These are phyloP conservation scores for Prostheceraeus crozeri DNA, from an alignment of 2,888 invertebrate species.

Conservation along the genomic window DNA sequence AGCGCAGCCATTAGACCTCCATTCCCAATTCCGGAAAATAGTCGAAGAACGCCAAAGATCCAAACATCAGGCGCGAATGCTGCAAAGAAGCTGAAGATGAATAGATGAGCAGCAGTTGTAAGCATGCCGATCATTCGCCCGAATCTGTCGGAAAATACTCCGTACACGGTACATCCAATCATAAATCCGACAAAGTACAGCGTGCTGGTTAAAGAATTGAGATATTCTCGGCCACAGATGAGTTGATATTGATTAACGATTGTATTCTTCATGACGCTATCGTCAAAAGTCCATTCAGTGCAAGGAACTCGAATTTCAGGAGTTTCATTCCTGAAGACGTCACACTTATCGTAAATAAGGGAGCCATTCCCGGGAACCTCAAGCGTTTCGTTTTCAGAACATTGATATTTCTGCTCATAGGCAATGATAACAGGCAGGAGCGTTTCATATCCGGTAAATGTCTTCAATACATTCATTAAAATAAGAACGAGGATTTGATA, in stretches of 20 bases:
- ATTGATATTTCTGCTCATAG: slow-evolving; percentile 15
- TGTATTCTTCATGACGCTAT: neutral
- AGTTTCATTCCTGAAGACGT: too few species aligned
- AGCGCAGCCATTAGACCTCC: slow-evolving; percentile 26
- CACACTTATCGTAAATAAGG: too few species aligned
- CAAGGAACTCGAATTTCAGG: too few species aligned
- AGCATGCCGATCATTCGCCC: slow-evolving; percentile 23
- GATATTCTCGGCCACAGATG: slow-evolving; percentile 44
- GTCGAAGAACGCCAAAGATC: slow-evolving; percentile 7
- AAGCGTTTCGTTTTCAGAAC: neutral
- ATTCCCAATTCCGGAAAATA: slow-evolving; percentile 29
- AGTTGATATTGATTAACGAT: slow-evolving; percentile 38
- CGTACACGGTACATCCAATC: slow-evolving; percentile 45
- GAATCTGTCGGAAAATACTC: slow-evolving; percentile 45
- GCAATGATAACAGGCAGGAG: slow-evolving; percentile 17
- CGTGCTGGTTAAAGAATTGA: slow-evolving; percentile 43
- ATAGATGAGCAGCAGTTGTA: neutral
- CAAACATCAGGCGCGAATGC: slow-evolving; percentile 19
- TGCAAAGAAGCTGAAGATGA: slow-evolving; percentile 9
- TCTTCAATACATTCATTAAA: slow-evolving; percentile 28
- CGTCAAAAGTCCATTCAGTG: slow-evolving; percentile 20
- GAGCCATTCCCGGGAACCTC: too few species aligned
- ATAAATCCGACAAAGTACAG: slow-evolving; percentile 46
- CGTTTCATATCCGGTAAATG: slow-evolving; percentile 13
- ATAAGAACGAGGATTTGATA: slow-evolving; percentile 22